Evolutionary conservation across 2,797 vertebrate genomes (phyloP), one percentile per base, ranked within the genome.

Genomic region (Lagorchestes hirsutus): DNA sequence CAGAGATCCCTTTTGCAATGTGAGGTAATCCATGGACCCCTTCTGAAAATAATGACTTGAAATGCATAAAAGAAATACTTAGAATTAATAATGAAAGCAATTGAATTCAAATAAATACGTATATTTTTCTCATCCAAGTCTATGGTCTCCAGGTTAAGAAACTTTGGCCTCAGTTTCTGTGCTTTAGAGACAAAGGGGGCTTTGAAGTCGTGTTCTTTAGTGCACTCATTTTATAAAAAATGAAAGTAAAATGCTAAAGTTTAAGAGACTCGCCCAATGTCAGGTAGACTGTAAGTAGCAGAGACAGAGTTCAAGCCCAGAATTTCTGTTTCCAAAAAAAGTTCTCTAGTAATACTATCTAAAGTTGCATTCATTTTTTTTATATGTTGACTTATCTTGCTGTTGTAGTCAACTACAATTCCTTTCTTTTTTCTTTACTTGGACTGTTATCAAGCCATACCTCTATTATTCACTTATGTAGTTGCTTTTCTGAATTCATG

Each of bases 401-500:
- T 74, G 6, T 40, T 74, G 18, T 74, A 82, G 74, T 46, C 22
- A 82, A 82, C 24, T 46, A 46, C 24, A 82, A 46, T 46, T 46
- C 8, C 22, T 82, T 22, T 2, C 74, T 11, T 82, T 40, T 31
- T 18, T 5, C 22, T 2, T 18, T 34, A 82, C 5, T 91, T 62
- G 67, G 90, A 92, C 27, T 93, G 5, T 50, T 92, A 55, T 91
- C 90, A 95, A 94, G 58, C 94, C 91, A 96, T 5, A 62, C 62
- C 93, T 95, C 58, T 31, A 57, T 93, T 16, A 94, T 90, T n/a
- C 29, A 62, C 55, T 91, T 52, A 1, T 90, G 24, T 54, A 93
- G 87, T 93, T 46, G 28, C 91, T 58, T 14, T 59, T 93, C 95
- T 95, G 40, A 57, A 94, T 96, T 28, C 92, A 97, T 90, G 46